Percentiles rank a stretch among this genome's conserved stretches.
Conservation (phyloP, 2,113 vertebrate genomes). For the Neotragus moschatus region DNA sequence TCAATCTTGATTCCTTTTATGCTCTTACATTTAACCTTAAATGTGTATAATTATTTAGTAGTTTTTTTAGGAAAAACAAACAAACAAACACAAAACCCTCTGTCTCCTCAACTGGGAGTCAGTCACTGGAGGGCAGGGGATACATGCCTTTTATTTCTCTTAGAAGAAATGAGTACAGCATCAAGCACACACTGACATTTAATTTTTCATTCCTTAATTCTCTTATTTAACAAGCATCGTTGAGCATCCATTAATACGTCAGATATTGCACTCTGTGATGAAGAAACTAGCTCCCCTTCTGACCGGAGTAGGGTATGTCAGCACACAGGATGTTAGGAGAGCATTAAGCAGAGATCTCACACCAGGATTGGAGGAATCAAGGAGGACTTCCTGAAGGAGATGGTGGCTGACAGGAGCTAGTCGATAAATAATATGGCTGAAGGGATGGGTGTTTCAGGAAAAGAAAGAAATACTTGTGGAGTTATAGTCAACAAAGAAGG, state of each 20-base stretch:
- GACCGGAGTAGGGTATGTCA: not conserved
- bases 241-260: not conserved
- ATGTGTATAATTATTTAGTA: not conserved
- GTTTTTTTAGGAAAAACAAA: not conserved
- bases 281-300: not conserved
- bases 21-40: not conserved
- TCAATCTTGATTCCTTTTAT: not conserved
- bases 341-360: not conserved
- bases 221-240: not conserved
- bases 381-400: not conserved
- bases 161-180: not conserved
- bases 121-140: not conserved
- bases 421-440: not conserved
- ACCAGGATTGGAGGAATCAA: not conserved
- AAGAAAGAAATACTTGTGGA: not conserved
- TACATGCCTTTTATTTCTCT: not conserved
- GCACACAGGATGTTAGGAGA: not conserved
- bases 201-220: not conserved
- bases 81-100: not conserved
- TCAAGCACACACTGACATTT: not conserved
- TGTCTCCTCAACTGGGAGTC: not conserved
- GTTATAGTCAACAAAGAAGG: not conserved
- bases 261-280: not conserved
- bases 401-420: not conserved
- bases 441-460: not conserved